Evolutionary conservation across 2,888 invertebrate genomes (phyloP), one percentile per base, ranked within the genome.

Genomic region (Micoletzkya japonica): DNA sequence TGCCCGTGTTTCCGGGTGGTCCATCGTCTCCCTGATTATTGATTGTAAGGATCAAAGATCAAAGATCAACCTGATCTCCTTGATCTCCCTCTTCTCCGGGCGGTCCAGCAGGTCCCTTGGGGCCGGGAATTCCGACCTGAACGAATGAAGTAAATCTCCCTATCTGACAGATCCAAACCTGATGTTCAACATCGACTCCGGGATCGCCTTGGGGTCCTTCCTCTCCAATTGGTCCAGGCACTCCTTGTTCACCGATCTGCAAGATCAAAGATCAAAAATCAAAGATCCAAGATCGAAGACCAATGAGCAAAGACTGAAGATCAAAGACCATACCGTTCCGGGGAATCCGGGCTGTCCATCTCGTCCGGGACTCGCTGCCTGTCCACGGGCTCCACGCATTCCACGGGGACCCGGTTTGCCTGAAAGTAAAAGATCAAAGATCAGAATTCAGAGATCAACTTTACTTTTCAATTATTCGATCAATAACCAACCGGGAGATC

Each of bases 351-450:
- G 81, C 57, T 74, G 74, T 69, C 81, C 81, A 70, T 81, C 81
- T 52, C 81, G 69, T 30, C 81, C 81, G 57, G 81, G 81, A 74
- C 79, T 77, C 24, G 79, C 81, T 34, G 81, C 78, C 72, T 81
- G 81, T 72, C 81, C 81, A 54, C 81, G 78, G 20, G 81, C 79
- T 72, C 81, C 81, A 57, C 81, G 81, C 79, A 81, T 80, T 63
- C 81, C 81, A 37, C 80, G 77, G 17, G 79, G 77, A 75, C 79
- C 79, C 49, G 79, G 76, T 71, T 79, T 79, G 72, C 79, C 74
- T n/a, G n/a, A n/a, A n/a, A n/a, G n/a, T 28, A 14, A 10, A 44
- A 3, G 20, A 30, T 61, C 30, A 10, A 0, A 0, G n/a, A 37
- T 30, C 17, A 4, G 39, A n/a, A 44, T 44, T 44, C 10, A 10